Base-by-base conservation (phyloP, 2,888 invertebrate genomes). In the Zeuzera pyrina region DNA sequence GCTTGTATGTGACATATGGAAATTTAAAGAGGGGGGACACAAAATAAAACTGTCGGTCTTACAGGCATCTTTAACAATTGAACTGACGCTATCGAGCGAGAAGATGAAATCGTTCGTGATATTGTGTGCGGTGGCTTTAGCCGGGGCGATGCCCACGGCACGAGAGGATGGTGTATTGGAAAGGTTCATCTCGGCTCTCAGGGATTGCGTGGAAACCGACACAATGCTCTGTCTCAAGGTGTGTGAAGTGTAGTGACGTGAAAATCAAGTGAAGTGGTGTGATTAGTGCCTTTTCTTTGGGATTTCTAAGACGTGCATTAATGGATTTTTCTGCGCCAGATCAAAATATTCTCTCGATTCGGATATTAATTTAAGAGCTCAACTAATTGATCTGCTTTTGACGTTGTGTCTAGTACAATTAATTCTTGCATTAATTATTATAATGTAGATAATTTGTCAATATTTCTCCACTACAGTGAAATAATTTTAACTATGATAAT, bases 151-250 rank as follows among this genome's bases (percentile, higher is more conserved):
- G 64, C 79, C 81, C 40, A 66, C 68, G 49, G 51, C 57, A 1
- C 76, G 68, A 46, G 81, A 81, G 32, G 78, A 79, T 45, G 72
- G 74, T 2, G 51, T 45, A 11, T 41, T 77, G 51, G 77, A 77
- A 37, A 62, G 59, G 37, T 74, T 83, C 57, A 55, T 81, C 36
- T 70, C 74, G 3, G 57, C 69, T 4, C 49, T 92, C 39, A 86
- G 88, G 67, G 89, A 89, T 55, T 92, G 92, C 68, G 87, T 90
- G 51, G 87, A 88, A 41, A 85, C 86, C 41, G 88, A 90, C 49
- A 85, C 91, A 57, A 79, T 88, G 52, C 76, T 91, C 66, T 92
- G 92, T 60, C 69, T 91, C 43, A 92, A 92, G 88, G 91, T 91
- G 86, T 85, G 77, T 72, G 66, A 47, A 65, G 72, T 78, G 65